Percentiles rank a stretch among this genome's conserved stretches.
Evolutionary conservation across 2,797 vertebrate species (phyloP).

Genomic region (Danio jaintianensis): DNA sequence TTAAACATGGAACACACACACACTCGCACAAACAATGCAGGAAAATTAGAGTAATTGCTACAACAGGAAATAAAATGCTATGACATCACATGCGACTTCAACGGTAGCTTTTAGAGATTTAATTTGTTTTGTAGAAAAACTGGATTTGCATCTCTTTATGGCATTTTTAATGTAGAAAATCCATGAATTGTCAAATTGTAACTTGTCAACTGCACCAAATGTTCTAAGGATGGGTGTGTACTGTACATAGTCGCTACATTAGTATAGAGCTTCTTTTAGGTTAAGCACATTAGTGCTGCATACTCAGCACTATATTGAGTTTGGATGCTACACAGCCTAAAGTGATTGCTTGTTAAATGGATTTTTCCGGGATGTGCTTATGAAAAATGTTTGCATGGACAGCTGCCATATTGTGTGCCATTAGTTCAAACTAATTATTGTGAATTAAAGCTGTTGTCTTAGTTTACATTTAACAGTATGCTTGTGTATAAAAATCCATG

Average conservation of each 20-base stretch:
- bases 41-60: not conserved
- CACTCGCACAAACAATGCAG: not conserved
- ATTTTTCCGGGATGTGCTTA: conserved; percentile 20
- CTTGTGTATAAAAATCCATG: too few species aligned
- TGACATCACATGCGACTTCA: not conserved
- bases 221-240: conserved; percentile 1
- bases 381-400: conserved; percentile 15
- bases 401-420: not conserved
- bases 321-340: conserved; percentile 7
- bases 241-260: conserved; percentile 28
- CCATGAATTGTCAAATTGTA: not conserved
- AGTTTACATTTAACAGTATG: not conserved
- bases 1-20: conserved; percentile 51
- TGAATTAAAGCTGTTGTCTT: too few species aligned
- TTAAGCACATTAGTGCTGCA: conserved; percentile 14
- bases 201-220: not conserved
- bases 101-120: not conserved
- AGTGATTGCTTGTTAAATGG: conserved; percentile 7
- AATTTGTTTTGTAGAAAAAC: not conserved
- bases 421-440: not conserved
- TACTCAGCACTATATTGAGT: conserved; percentile 3
- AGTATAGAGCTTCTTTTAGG: conserved; percentile 6
- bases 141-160: not conserved
- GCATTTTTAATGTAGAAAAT: not conserved
- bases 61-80: conserved; percentile 6